These are phyloP conservation scores for Uromys caudimaculatus DNA, from an alignment of 2,797 vertebrate species.

Conservation along the genomic window DNA sequence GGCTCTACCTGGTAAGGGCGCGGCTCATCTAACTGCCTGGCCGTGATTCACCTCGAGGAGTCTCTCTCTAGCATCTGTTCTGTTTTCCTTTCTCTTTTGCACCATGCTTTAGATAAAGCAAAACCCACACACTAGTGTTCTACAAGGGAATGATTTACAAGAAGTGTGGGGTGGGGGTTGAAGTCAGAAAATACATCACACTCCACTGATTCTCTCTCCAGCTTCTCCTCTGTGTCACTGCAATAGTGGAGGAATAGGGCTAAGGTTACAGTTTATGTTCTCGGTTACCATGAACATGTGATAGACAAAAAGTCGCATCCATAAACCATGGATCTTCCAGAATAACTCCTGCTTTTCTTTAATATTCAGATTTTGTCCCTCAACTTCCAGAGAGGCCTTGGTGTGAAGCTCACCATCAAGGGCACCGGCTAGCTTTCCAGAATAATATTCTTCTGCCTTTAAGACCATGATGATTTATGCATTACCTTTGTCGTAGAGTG, in stretches of 20 bases:
- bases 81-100: constrained; percentile 62
- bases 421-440: constrained; percentile 41
- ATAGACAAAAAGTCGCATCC: constrained; percentile 62
- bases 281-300: constrained; percentile 72
- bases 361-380: constrained; percentile 62
- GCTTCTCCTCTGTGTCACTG: constrained; percentile 52
- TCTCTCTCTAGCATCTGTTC: constrained; percentile 63
- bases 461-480: constrained; percentile 67
- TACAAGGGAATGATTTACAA: neutral
- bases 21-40: constrained; percentile 27
- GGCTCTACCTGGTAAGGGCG: constrained; percentile 65
- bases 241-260: constrained; percentile 53
- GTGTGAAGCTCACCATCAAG: constrained; percentile 37
- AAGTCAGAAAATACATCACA: neutral
- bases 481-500: constrained; percentile 15
- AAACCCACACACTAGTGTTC: neutral
- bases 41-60: constrained; percentile 67
- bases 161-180: neutral
- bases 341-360: constrained; percentile 62
- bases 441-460: constrained; percentile 71
- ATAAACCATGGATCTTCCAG: constrained; percentile 69
- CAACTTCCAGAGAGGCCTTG: constrained; percentile 66
- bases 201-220: constrained; percentile 18
- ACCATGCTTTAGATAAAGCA: constrained; percentile 30
- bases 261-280: constrained; percentile 70